Base-by-base conservation (phyloP, 2,888 invertebrate species). In the Balanococcus diminutus region DNA sequence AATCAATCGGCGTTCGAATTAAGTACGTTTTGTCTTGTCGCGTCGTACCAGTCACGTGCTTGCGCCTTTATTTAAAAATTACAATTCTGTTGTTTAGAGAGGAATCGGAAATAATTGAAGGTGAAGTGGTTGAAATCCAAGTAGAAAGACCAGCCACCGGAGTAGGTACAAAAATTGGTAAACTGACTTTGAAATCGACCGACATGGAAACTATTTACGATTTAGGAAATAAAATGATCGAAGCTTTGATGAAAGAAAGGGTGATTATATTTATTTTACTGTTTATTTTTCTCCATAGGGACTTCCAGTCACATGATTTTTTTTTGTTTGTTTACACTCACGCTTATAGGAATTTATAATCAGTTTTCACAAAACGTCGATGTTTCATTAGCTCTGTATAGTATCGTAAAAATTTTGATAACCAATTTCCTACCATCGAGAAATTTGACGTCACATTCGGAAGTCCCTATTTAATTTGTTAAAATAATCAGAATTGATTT, bases 181-280 rank as follows among this genome's bases (percentile, higher is more conserved):
- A 99, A 89, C 91, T 99, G 46, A 99, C 98, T 0, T 91, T 99
- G 79, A 99, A 99, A 91, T 99, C 99, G 0, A 99, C 98, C 0
- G 99, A 99, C 90, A 99, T 99, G 99, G 99, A 99, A 91, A 99
- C 99, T 0, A 95, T 98, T 87, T 99, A 99, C 90, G 99, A 99
- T 90, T 92, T 99, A 89, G 99, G 99, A 1, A 95, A 95, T 83
- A 99, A 99, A 92, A 98, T 99, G 94, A 98, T 99, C 86, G 98
- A 99, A 90, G 96, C 96, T 85, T 92, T 98, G 86, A 94, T 97
- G 88, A 98, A 98, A 89, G 98, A 99, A 89, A 98, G 98, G 92
- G 96, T 95, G 87, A 86, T 19, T 36, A n/a, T 2, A 8, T 22
- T 19, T 36, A n/a, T 2, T 1, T 22, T 22, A 19, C 39, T 11